Base-by-base conservation (phyloP, 2,797 vertebrate genomes). In the Protosalanx chinensis region DNA sequence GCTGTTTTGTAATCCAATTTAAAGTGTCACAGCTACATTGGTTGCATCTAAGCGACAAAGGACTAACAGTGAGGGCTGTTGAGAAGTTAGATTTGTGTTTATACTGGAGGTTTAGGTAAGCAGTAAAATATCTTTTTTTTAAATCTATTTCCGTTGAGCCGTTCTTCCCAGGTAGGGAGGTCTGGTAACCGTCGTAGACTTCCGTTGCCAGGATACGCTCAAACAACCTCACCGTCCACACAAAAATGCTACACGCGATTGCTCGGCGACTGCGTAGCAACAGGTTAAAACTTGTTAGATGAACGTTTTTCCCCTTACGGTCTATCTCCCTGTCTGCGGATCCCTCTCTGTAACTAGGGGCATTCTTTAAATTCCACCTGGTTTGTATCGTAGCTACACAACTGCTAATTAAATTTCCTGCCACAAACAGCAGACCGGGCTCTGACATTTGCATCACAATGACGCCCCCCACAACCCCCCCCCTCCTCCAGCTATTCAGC, bases 281-380 rank as follows among this genome's bases (percentile, higher is more conserved):
- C 92, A 91, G 87, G 92, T 91, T 86, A 80, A 84, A 89, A 91
- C 92, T 84, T 56, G 89, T 86, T 75, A 90, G 85, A 88, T 88
- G 77, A 92, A 88, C 88, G 84, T 89, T 91, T 90, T 90, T 27
- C 23, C 23, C 23, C 23, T 89, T 79, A 67, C 73, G 1, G 57
- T 61, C 18, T 58, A 20, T 18, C 61, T 61, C 59, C 30, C 1
- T 58, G 5, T 41, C 33, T 29, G 16, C 35, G 37, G 46, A 3
- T 5, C 53, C 20, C 33, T 33, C n/a, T 76, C 51, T 72, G 80
- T 90, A 85, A 86, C 87, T 85, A 60, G 78, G 70, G 30, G 84
- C 92, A 93, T 94, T 95, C 93, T 88, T 91, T 75, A 83, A 91
- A 93, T 96, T 95, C 93, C 93, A 95, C 90, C 92, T 93, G 84